Conservation (phyloP, 2,113 vertebrate species). For the Osmerus eperlanus region DNA sequence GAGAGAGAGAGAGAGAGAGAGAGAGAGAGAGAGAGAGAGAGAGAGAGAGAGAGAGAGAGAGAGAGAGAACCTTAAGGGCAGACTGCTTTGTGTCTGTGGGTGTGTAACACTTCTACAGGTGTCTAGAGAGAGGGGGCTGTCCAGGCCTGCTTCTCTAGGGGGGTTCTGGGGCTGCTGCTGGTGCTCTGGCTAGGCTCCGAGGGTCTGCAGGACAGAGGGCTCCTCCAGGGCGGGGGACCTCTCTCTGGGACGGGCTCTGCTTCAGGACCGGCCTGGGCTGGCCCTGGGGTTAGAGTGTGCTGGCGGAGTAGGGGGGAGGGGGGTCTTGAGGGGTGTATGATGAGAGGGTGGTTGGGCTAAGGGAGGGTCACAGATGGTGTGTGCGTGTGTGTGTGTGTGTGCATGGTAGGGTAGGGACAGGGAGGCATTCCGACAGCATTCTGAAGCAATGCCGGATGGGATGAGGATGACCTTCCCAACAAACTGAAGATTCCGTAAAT, state of each 20-base stretch:
- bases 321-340: slow-evolving; percentile 33
- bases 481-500: slow-evolving; percentile 18
- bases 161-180: too few species aligned
- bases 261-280: slow-evolving; percentile 21
- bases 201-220: too few species aligned
- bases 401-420: slow-evolving; percentile 6
- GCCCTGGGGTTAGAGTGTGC: slow-evolving; percentile 42
- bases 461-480: slow-evolving; percentile 35
- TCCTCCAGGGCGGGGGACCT: too few species aligned
- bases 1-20: too few species aligned
- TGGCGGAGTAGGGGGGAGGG: slow-evolving; percentile 33
- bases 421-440: slow-evolving; percentile 56
- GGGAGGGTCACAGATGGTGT: neutral
- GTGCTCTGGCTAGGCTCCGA: too few species aligned
- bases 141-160: too few species aligned
- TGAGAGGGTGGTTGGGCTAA: slow-evolving; percentile 38
- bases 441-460: slow-evolving; percentile 47
- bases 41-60: too few species aligned
- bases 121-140: too few species aligned
- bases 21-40: too few species aligned
- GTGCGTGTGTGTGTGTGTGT: slow-evolving; percentile 1
- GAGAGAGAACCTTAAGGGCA: neutral
- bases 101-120: slow-evolving; percentile 1
- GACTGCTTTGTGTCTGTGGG: slow-evolving; percentile 11
- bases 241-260: slow-evolving; percentile 15